Conservation (phyloP, 2,113 vertebrate genomes). For the Dicentrarchus labrax region DNA sequence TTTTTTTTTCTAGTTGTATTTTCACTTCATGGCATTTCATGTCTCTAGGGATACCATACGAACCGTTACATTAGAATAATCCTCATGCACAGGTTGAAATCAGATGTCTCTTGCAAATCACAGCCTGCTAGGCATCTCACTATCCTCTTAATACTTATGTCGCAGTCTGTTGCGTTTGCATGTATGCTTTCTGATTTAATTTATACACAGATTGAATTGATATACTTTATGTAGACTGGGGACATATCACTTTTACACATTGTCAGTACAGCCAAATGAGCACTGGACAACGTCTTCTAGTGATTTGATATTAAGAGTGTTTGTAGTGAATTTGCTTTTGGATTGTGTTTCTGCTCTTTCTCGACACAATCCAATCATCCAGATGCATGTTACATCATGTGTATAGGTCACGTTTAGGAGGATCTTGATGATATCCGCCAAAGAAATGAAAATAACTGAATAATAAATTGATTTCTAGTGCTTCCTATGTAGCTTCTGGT, state of each 20-base stretch:
- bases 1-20: not conserved
- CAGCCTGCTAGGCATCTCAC: not conserved
- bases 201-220: slow-evolving; percentile 11
- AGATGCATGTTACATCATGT: slow-evolving; percentile 1
- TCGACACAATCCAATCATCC: slow-evolving; percentile 24
- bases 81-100: not conserved
- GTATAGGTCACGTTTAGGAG: slow-evolving; percentile 13
- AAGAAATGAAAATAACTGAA: slow-evolving; percentile 32
- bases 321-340: slow-evolving; percentile 15
- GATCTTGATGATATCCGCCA: slow-evolving; percentile 1
- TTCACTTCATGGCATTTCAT: not conserved
- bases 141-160: not conserved
- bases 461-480: slow-evolving; percentile 25
- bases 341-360: slow-evolving; percentile 20
- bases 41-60: not conserved
- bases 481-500: slow-evolving; percentile 21
- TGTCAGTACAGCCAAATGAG: slow-evolving; percentile 4
- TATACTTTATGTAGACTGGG: not conserved
- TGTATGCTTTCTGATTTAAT: not conserved
- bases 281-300: slow-evolving; percentile 10
- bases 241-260: not conserved
- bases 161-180: not conserved
- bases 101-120: not conserved
- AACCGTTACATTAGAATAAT: slow-evolving; percentile 9
- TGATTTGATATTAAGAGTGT: slow-evolving; percentile 24